phyloP scores from a whole-genome alignment of 2,113 vertebrate genomes.

The Lanius collurio region DNA sequence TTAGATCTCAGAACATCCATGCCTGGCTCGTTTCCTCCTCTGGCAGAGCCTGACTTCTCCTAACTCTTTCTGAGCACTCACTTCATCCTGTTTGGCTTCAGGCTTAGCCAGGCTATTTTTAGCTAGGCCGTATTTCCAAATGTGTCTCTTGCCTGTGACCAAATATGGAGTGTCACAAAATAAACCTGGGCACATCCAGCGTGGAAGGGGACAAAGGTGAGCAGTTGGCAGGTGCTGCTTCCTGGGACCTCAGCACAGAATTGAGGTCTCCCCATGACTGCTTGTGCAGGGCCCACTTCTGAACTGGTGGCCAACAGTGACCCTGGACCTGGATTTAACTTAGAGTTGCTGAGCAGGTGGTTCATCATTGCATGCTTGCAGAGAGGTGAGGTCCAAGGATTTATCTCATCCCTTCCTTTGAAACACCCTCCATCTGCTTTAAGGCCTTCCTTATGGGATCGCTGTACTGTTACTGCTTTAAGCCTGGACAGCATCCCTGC shows the following conservation, averaged over 20 bases:
- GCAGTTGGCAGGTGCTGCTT: background rate
- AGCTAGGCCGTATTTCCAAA: background rate
- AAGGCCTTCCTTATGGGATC: background rate
- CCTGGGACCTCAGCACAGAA: background rate
- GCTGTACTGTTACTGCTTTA: background rate
- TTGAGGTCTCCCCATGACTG: rapidly evolving
- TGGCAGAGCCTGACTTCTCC: background rate
- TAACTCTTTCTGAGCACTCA: background rate
- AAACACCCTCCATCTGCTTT: background rate
- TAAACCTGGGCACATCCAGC: background rate
- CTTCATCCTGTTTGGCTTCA: slow-evolving; percentile 5
- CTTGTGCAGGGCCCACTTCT: background rate
- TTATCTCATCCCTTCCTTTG: background rate
- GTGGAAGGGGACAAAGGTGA: background rate
- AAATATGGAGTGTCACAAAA: background rate
- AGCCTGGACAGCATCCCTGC: background rate
- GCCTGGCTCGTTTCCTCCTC: background rate
- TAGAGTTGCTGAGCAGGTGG: background rate
- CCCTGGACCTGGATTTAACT: background rate
- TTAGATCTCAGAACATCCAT: background rate
- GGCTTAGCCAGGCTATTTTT: background rate
- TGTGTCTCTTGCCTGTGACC: background rate
- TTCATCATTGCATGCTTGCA: background rate
- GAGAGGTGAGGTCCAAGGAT: background rate
- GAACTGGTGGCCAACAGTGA: rapidly evolving